A percentile compares a stretch with the other conserved stretches of the same genome.
These are phyloP conservation scores for Platycnemis pennipes DNA, from an alignment of 2,888 invertebrate species.

Conservation along the genomic window DNA sequence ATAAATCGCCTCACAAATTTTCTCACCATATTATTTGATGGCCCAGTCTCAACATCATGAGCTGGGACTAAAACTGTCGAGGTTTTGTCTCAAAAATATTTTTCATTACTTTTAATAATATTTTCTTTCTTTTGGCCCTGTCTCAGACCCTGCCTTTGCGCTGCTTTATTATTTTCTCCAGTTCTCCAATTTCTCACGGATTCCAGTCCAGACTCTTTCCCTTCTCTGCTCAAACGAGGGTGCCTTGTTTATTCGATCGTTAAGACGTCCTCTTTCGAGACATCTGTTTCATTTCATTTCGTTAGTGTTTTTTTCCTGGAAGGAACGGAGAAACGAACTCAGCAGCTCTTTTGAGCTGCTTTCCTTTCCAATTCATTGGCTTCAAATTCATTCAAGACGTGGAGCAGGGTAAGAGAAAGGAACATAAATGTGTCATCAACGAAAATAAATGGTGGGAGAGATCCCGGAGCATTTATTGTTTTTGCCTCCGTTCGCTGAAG, in stretches of 20 bases:
- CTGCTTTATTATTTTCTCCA: background rate
- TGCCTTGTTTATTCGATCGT: background rate
- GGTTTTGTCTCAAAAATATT: background rate
- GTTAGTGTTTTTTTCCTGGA: background rate
- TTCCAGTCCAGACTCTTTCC: background rate
- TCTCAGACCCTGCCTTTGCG: background rate
- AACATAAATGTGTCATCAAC: background rate
- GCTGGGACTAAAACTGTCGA: background rate
- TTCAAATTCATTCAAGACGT: background rate
- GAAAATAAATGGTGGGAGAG: background rate
- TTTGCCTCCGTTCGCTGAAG: background rate
- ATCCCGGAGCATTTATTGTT: background rate
- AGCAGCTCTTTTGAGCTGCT: background rate
- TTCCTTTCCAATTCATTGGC: slow-evolving; percentile 11
- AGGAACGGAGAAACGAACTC: background rate
- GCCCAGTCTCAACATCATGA: too few species aligned
- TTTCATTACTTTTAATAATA: background rate
- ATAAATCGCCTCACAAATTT: too few species aligned
- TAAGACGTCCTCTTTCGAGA: background rate
- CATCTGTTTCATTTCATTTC: slow-evolving; percentile 13
- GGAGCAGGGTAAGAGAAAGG: background rate
- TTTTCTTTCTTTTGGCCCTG: background rate
- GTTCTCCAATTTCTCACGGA: background rate
- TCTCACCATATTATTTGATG: too few species aligned
- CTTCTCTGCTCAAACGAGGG: background rate